Evolutionary conservation across 2,888 invertebrate species (phyloP), one percentile per base, ranked within the genome.

Genomic region (Ametastegia equiseti): DNA sequence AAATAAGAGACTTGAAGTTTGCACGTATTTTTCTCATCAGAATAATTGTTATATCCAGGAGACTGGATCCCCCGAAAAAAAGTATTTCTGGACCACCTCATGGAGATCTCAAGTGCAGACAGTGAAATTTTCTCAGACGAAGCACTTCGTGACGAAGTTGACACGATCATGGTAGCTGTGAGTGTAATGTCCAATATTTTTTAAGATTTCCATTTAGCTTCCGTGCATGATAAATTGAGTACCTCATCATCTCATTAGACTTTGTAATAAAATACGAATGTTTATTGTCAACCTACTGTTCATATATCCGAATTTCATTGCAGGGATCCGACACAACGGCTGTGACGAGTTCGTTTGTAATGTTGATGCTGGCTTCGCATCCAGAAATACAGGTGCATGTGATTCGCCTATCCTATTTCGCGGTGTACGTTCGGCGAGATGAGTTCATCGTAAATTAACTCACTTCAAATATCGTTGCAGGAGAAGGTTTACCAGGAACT

Each of bases 81-180:
- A 85, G 92, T 93, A 0, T 91, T 92, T 89, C 45, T 93, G 91
- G 91, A 90, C 80, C 87, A 93, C 6, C 87, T 94, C 6, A 92
- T 94, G 67, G 88, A 91, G 3, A 85, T 92, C 0, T 93, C 93
- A n/a, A n/a, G n/a, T 50, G 93, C 92, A 0, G 92, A 90, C 5
- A 92, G 92, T 4, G 92, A 89, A 2, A 92, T 93, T 1, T 93
- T 93, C 77, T 93, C 91, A 0, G 91, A 94, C 84, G 5, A 54
- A 19, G 54, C 54, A 54, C 54, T 54, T 54, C 54, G 54, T n/a
- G 54, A 54, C 0, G 54, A 54, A 54, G 54, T 54, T 15, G 19
- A 54, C 3, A 54, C 54, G 15, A 54, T 54, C 5, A 54, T 54
- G 54, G 19, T 6, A 54, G 9, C 54, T 3, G 54, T 54, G n/a